A percentile compares a stretch with the other conserved stretches of the same genome.
Evolutionary conservation across 2,888 invertebrate genomes (phyloP).

Genomic region (Drosophila fulvimacula): DNA sequence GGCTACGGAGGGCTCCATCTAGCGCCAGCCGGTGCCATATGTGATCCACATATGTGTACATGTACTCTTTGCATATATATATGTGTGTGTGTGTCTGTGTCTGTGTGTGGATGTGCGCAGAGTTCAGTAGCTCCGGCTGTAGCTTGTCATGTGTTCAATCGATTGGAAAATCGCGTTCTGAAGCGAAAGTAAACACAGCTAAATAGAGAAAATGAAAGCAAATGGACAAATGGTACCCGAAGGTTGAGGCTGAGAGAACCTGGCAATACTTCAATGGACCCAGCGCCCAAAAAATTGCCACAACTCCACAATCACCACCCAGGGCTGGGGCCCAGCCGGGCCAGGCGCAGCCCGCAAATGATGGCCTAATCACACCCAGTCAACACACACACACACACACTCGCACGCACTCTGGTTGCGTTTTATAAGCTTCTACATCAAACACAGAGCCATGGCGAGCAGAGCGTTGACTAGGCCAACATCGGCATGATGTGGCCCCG

Average conservation of each 20-base stretch:
- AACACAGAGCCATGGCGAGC: constrained; percentile 48
- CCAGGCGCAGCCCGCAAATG: constrained; percentile 19
- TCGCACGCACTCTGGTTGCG: constrained; percentile 33
- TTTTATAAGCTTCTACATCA: constrained; percentile 56
- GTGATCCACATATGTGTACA: constrained; percentile 25
- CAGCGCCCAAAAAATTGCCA: constrained; percentile 33
- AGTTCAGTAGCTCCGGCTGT: constrained; percentile 51
- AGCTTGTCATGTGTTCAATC: constrained; percentile 76
- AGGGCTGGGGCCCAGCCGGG: constrained; percentile 1
- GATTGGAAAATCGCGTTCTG: constrained; percentile 79
- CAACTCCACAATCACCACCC: constrained; percentile 26
- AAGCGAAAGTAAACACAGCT: constrained; percentile 79
- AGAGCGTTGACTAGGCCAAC: neutral
- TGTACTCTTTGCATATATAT: neutral
- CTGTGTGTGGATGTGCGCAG: constrained; percentile 29
- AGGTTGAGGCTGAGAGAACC: constrained; percentile 2
- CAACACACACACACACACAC: constrained; percentile 17
- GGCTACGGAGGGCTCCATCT: constrained; percentile 14
- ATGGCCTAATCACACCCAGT: constrained; percentile 68
- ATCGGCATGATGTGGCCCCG: neutral
- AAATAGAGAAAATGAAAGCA: constrained; percentile 72
- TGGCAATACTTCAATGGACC: constrained; percentile 33
- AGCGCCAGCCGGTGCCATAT: constrained; percentile 52
- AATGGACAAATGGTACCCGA: constrained; percentile 25
- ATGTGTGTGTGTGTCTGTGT: neutral